Evolutionary conservation across 92 coral and sea anemone species (phyloP), one percentile per base, ranked within the genome.

Genomic region (Galaxea fascicularis): DNA sequence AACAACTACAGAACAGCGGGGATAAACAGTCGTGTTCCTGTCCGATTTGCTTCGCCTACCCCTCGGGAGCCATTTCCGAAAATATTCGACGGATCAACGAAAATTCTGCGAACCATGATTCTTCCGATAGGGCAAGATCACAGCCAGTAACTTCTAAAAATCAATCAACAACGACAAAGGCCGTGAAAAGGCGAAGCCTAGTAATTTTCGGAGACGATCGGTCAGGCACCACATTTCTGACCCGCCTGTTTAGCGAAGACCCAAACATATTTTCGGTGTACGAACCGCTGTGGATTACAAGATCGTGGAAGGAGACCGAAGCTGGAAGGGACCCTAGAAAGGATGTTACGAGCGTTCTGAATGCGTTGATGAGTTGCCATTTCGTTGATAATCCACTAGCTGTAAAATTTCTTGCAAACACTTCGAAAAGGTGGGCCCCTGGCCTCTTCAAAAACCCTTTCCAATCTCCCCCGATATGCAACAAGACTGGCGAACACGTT

Each of bases 141-240:
- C 76, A 46, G 26, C 30, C 30, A 10, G 26, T 17, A n/a, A 26
- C 63, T 15, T 41, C 15, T 21, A 26, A 16, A 8, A 29, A n/a
- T 10, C 68, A 57, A 31, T n/a, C 52, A 58, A 24, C 82, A 74
- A 74, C 53, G 54, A 83, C 25, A 11, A 65, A 47, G 62, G 16
- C 74, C 65, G 74, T 39, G 0, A 51, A 24, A 62, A 45, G 87
- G 51, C 87, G 87, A 83, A 83, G 82, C 59, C 30, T 83, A 24
- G 80, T 83, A 45, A 83, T 83, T 31, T 83, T 83, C 87, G 87
- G 87, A 16, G 87, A 83, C 39, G 87, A 83, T 51, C 87, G 87
- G 35, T 83, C 87, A 21, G 87, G 87, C 8, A 83, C 87, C 30
- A 83, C 87, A 10, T 65, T 83, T 74, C 74, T 83, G 72, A 83